Evolutionary conservation across 2,797 vertebrate genomes (phyloP), one percentile per base, ranked within the genome.

Genomic region (Enteromius treurensis): DNA sequence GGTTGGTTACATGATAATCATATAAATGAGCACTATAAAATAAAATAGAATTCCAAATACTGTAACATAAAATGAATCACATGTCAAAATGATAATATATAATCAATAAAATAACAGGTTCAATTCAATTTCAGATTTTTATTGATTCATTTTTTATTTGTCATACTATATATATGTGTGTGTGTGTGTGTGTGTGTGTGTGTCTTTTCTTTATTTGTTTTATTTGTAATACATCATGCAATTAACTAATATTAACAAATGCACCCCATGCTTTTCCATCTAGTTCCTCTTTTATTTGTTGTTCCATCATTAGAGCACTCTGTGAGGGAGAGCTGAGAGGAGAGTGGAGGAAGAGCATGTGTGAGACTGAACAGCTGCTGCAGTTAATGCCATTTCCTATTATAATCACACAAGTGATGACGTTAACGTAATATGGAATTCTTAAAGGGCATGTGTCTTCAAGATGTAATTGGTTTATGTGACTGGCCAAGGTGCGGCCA

Each of bases 361-460:
- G 32, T 4, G 73, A 75, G 51, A 37, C 71, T 55, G 19, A 74
- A 74, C 73, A 75, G 32, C 49, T 75, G 3, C 49, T 23, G 11
- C 21, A 3, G 11, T 55, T 75, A 21, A 37, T 75, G 51, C 32
- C 11, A 2, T 15, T 53, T 34, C 19, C 19, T 3, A 37, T 55
- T 55, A 55, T 34, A 53, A n/a, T 74, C 49, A 37, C 71, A 74
- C 7, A 1, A 1, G 49, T 37, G 71, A 55, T 75, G 49, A 55
- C 3, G 19, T 75, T 3, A 75, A 55, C 8, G 29, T 55, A 21
- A 55, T 75, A 55, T 5, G 5, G 8, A 19, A 19, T 23, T 19
- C 8, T 29, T 71, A 29, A 71, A 71, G 42, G 7, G 42, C 69
- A 32, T 3, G 34, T 68, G 29, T 53, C 10, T n/a, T 34, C 47